A percentile compares a stretch with the other conserved stretches of the same genome.
phyloP scores from a whole-genome alignment of 2,797 vertebrate genomes.

The Poeciliopsis turneri region DNA sequence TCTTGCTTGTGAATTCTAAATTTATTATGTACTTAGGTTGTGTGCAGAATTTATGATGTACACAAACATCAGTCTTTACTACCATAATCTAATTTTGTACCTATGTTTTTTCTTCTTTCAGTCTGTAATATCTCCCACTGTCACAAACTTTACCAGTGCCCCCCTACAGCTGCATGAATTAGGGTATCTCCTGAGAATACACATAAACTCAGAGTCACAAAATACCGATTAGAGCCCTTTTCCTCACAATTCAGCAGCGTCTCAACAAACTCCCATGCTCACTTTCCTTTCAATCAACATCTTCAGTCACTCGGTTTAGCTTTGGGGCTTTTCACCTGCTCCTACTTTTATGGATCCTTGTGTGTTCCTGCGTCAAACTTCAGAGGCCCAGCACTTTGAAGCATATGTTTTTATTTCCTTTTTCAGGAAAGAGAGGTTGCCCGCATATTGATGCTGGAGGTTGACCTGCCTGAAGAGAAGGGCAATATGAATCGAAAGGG shows the following conservation, averaged over 20 bases:
- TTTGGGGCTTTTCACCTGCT: conserved; percentile 43
- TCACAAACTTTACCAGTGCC: neutral
- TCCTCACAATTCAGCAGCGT: conserved; percentile 24
- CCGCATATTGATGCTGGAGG: neutral
- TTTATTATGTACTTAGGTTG: neutral
- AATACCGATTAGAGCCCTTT: conserved; percentile 25
- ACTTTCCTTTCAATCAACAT: conserved; percentile 58
- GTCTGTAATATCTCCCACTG: neutral
- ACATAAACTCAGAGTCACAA: neutral
- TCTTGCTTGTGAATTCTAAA: neutral
- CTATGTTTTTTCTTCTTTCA: neutral
- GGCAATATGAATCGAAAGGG: conserved; percentile 10
- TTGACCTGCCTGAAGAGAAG: conserved; percentile 10
- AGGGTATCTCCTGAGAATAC: conserved; percentile 2
- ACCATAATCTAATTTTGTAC: conserved; percentile 20
- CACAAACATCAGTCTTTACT: conserved; percentile 15
- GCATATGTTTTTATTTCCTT: neutral
- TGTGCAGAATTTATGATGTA: neutral
- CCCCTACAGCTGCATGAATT: conserved; percentile 23
- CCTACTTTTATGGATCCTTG: conserved; percentile 42
- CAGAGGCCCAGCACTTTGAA: conserved; percentile 24
- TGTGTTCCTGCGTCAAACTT: conserved; percentile 33
- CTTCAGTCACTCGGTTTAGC: conserved; percentile 26
- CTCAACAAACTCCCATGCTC: conserved; percentile 4
- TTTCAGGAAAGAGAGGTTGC: conserved; percentile 18